Base-by-base conservation (phyloP, 2,888 invertebrate species). In the Leptinotarsa haldemani region DNA sequence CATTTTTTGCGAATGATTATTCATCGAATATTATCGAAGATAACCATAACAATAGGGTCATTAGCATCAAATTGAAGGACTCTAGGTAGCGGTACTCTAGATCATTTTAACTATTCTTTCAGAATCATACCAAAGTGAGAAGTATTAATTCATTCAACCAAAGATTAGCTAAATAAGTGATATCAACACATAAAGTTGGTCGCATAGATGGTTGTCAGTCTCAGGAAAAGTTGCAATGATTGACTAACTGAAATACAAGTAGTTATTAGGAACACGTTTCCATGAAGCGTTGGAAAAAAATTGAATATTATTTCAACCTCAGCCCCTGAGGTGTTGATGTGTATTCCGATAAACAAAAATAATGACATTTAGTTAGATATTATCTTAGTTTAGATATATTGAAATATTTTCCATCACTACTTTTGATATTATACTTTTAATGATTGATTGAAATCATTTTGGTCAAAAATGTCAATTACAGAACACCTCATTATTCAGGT, bases 261-360 rank as follows among this genome's bases (percentile, higher is more conserved):
- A 84, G 85, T 83, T 82, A 84, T 81, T 85, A 85, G 85, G 80
- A 82, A 67, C 74, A 73, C 82, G 84, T 86, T 86, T 86, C 85
- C 83, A 81, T 85, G 86, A 86, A 86, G 85, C 83, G 82, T 83
- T 81, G 83, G 81, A 81, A 82, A 83, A 81, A 56, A 9, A n/a
- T 30, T 63, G 53, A 68, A 67, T 48, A 84, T 83, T 84, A 84
- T 83, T 84, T 84, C 79, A 83, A 81, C 82, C 83, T 83, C 83
- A 76, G 75, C 80, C 67, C 58, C 69, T 74, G 78, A 73, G 76
- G 76, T 80, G 81, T 80, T 80, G 80, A 77, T 78, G 80, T 77
- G 78, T 79, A 78, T 76, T 71, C 83, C 84, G 83, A 83, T 82
- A 81, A 82, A 82, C 82, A 83, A 82, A 83, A 81, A 83, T 82